Evolutionary conservation across 2,113 vertebrate species (phyloP), one percentile per base, ranked within the genome.

Genomic region (Neolamprologus brichardi): DNA sequence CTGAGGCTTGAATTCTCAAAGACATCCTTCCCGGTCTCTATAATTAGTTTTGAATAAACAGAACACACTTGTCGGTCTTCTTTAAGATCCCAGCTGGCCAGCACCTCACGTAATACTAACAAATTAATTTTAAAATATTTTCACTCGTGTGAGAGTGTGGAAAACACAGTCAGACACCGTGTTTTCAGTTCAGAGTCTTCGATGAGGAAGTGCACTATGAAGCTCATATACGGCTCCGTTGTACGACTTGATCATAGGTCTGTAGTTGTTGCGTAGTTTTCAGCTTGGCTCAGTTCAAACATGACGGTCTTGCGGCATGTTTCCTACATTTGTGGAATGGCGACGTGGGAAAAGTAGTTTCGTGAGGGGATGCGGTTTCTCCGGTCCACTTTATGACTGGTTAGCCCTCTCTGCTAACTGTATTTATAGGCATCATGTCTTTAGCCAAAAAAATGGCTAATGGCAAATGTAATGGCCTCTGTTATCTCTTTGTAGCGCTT

Each of bases 301-400:
- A 0, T 13, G 52, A 1, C 0, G n/a, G 52, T 23, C 52, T 13
- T 13, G 0, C 20, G 11, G 4, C 52, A 0, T 14, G 2, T 25
- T 56, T 56, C 1, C 0, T 5, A 25, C 20, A 56, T 56, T 5
- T 56, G 53, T 56, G 53, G 20, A 56, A 56, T 56, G 12, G 53
- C 12, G 2, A 56, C 2, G 0, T 53, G 8, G 17, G 17, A 9
- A 51, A 51, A 54, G 52, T 54, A 14, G 20, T 56, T 25, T 25
- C 25, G 25, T 25, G 25, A 25, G 25, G 25, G 25, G 25, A 25
- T 25, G 25, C 25, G 25, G 25, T 25, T 2, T 25, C 25, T 25
- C 25, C 4, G 25, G 25, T 25, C 52, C 11, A 54, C 20, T 54
- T 54, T 13, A 23, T 23, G 52, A 23, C 52, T 0, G 2, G 20